Evolutionary conservation across 2,113 vertebrate genomes (phyloP).

Genomic region (Mystacornis crossleyi): DNA sequence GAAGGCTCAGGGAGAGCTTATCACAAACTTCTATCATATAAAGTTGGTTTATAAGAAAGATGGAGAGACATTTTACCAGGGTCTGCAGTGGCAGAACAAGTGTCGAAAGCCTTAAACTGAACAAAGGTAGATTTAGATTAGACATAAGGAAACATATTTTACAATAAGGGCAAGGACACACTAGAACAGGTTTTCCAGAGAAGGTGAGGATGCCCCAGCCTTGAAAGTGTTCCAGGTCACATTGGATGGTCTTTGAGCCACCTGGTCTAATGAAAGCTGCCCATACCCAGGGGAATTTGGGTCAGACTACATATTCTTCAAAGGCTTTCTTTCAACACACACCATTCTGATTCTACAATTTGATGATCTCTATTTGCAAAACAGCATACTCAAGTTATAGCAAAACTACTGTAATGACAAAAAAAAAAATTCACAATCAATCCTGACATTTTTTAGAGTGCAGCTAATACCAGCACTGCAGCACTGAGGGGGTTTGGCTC

Average conservation of each 20-base stretch:
- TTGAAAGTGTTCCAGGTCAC: neutral
- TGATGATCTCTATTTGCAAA: neutral
- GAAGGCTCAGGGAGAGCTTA: neutral
- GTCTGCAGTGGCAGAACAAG: neutral
- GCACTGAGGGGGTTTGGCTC: neutral
- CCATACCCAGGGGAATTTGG: rapidly evolving
- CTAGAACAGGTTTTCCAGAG: neutral
- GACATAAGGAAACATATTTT: neutral
- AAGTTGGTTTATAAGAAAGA: neutral
- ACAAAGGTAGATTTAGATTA: neutral
- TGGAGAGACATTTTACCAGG: neutral
- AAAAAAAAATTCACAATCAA: neutral
- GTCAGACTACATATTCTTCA: neutral
- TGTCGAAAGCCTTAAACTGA: neutral
- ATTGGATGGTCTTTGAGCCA: neutral
- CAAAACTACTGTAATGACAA: neutral
- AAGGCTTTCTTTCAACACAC: neutral
- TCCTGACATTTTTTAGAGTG: neutral
- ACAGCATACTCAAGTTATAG: neutral
- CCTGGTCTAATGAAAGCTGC: neutral
- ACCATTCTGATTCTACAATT: neutral
- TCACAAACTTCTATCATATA: no score
- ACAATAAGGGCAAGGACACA: rapidly evolving
- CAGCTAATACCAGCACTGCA: neutral
- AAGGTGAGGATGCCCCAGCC: rapidly evolving